Conservation (phyloP, 2,113 vertebrate genomes). For the Ancistrus triradiatus region DNA sequence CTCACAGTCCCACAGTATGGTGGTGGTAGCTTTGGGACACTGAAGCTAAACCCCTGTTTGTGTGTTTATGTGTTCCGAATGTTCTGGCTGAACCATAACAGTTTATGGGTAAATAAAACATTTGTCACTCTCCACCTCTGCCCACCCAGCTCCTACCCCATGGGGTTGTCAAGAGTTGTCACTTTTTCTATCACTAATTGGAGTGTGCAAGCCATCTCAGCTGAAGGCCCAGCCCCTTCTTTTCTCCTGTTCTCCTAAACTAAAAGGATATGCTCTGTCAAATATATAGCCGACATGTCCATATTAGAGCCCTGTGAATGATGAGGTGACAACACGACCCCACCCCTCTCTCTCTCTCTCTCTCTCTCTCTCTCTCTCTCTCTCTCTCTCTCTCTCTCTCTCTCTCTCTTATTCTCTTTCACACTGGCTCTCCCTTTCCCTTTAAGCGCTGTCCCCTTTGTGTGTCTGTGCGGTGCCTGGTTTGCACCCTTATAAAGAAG, state of each 20-base stretch:
- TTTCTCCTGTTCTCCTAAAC: slow-evolving; percentile 19
- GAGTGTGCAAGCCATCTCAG: slow-evolving; percentile 67
- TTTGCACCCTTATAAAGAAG: slow-evolving; percentile 17
- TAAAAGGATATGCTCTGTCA: slow-evolving; percentile 53
- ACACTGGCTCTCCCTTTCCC: background rate
- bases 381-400: slow-evolving; percentile 29
- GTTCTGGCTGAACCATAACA: background rate
- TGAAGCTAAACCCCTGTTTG: background rate
- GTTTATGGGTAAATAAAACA: slow-evolving; percentile 16
- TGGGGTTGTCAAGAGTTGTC: slow-evolving; percentile 35
- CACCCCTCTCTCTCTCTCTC: slow-evolving; percentile 39
- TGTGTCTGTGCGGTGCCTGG: slow-evolving; percentile 5
- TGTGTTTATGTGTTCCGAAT: no score
- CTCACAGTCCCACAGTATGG: no score
- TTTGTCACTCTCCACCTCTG: background rate
- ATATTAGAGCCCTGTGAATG: slow-evolving; percentile 67
- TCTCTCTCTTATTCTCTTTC: slow-evolving; percentile 43
- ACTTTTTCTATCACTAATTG: slow-evolving; percentile 70
- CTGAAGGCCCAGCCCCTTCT: slow-evolving; percentile 48
- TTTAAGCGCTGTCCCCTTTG: slow-evolving; percentile 9
- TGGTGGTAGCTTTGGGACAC: no score
- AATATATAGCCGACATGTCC: slow-evolving; percentile 70
- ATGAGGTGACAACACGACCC: slow-evolving; percentile 61
- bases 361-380: slow-evolving; percentile 34
- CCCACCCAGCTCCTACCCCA: slow-evolving; percentile 18